Evolutionary conservation across 2,797 vertebrate genomes (phyloP).

Genomic region (Gymnoscopelus microlampas): DNA sequence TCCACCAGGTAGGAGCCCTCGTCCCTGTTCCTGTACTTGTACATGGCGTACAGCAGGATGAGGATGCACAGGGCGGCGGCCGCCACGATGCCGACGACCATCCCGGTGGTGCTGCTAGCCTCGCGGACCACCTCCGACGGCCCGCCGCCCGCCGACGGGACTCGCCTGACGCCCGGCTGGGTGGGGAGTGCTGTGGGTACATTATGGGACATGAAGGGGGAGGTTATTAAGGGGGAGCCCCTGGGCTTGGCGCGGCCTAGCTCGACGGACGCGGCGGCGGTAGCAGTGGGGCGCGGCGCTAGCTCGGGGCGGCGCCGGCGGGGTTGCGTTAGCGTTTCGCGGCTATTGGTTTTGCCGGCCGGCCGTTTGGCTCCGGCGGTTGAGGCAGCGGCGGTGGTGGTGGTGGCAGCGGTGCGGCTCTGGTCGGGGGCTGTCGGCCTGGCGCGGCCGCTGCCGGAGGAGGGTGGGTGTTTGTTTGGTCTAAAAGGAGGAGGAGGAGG

Average conservation of each 20-base stretch:
- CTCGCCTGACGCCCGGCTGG: constrained; percentile 98
- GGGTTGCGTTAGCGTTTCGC: constrained; percentile 91
- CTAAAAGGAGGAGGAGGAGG: constrained; percentile 83
- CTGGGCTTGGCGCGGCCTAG: constrained; percentile 98
- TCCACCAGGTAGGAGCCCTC: constrained; percentile 99
- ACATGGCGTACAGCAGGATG: constrained; percentile 99
- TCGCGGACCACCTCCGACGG: constrained; percentile 99
- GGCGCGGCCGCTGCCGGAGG: constrained; percentile 96
- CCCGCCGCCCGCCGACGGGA: constrained; percentile 83
- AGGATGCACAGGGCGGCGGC: constrained; percentile 99
- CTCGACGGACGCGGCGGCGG: constrained; percentile 88
- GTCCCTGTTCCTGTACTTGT: constrained; percentile 99
- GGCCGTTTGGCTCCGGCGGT: constrained; percentile 92
- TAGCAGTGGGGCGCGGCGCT: constrained; percentile 98
- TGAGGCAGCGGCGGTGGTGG: constrained; percentile 90
- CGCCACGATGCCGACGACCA: constrained; percentile 99
- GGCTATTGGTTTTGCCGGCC: constrained; percentile 98
- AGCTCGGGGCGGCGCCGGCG: constrained; percentile 72
- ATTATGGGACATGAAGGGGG: constrained; percentile 98
- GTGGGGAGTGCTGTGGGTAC: constrained; percentile 99
- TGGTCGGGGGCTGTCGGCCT: constrained; percentile 95
- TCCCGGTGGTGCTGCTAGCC: constrained; percentile 99
- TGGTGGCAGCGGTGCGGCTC: constrained; percentile 92
- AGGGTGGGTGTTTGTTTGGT: constrained; percentile 93
- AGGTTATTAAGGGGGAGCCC: constrained; percentile 98